Evolutionary conservation across 2,113 vertebrate species (phyloP).

Genomic region (Phaetusa simplex): DNA sequence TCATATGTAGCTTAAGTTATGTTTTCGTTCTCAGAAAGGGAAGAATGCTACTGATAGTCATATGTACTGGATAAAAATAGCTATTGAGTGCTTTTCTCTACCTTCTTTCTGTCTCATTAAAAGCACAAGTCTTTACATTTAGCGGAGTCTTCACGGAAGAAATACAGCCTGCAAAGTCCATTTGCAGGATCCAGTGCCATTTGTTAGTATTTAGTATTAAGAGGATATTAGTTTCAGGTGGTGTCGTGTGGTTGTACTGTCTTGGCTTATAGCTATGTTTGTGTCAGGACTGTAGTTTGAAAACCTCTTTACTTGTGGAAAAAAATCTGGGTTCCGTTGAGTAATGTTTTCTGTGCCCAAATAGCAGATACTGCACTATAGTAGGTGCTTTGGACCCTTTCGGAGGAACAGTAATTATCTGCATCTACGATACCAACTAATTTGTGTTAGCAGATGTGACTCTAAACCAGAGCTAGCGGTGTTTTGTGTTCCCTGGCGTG

Average conservation of each 20-base stretch:
- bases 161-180: background rate
- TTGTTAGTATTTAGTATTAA: background rate
- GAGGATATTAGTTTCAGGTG: background rate
- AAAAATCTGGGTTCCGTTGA: fast-evolving
- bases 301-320: background rate
- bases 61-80: background rate
- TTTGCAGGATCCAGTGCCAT: background rate
- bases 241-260: fast-evolving
- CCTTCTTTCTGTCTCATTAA: background rate
- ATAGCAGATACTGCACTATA: background rate
- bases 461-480: background rate
- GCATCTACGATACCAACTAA: fast-evolving
- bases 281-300: background rate
- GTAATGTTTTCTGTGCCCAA: fast-evolving
- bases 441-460: background rate
- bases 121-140: background rate
- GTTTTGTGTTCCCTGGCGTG: background rate
- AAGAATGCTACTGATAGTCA: background rate
- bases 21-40: background rate
- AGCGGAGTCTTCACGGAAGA: background rate
- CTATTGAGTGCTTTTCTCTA: background rate
- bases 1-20: background rate
- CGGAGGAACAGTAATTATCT: background rate
- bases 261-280: background rate
- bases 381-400: background rate